A percentile compares a stretch with the other conserved stretches of the same genome.
Evolutionary conservation across 2,888 invertebrate genomes (phyloP).

Genomic region (Mayetiola destructor): DNA sequence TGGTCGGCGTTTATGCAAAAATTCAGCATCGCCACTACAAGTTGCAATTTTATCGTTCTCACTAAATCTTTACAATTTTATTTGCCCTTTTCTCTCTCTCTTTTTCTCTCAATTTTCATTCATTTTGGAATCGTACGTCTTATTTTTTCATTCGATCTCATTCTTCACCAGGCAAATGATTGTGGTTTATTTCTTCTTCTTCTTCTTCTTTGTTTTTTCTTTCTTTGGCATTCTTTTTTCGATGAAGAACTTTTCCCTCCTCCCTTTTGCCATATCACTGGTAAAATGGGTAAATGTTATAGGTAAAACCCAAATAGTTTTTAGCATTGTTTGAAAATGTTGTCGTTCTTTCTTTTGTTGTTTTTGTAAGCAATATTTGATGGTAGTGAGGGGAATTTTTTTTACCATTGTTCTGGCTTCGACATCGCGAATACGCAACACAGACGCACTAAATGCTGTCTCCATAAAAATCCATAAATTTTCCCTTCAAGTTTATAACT

Average conservation of each 20-base stretch:
- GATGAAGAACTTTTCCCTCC: no score
- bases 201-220: neutral
- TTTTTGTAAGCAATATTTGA: neutral
- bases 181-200: neutral
- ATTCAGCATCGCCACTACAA: neutral
- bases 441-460: constrained; percentile 7
- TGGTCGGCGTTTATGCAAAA: no score
- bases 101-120: constrained; percentile 3
- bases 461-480: constrained; percentile 10
- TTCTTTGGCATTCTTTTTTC: neutral
- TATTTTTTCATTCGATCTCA: neutral
- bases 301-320: no score
- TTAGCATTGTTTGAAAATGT: no score
- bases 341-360: neutral
- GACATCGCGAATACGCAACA: constrained; percentile 6
- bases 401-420: neutral
- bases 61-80: constrained; percentile 6
- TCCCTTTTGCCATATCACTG: neutral
- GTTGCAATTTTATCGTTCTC: constrained; percentile 10
- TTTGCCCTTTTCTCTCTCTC: neutral
- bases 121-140: neutral
- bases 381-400: neutral
- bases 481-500: constrained; percentile 4
- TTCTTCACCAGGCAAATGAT: neutral
- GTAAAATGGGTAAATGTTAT: neutral